phyloP scores from a whole-genome alignment of 2,888 invertebrate genomes.

The Proisotoma minuta region DNA sequence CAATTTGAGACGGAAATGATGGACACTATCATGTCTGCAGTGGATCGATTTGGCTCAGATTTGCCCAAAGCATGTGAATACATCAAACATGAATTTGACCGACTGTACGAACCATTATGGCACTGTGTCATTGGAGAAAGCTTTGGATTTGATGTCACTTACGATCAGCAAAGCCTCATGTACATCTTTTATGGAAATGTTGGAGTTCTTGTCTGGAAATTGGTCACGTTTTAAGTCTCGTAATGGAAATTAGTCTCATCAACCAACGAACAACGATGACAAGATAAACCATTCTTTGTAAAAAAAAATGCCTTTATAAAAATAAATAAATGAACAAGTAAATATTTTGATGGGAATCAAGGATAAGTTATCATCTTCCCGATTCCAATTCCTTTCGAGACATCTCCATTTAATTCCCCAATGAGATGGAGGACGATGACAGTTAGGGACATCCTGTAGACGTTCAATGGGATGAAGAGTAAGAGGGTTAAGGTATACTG shows the following conservation, averaged over 20 bases:
- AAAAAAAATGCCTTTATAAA: too few species aligned
- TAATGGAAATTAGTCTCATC: too few species aligned
- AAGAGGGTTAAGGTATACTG: constrained; percentile 33
- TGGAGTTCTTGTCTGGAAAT: constrained; percentile 37
- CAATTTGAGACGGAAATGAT: constrained; percentile 41
- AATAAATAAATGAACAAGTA: too few species aligned
- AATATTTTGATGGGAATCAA: too few species aligned
- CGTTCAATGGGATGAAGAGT: constrained; percentile 26
- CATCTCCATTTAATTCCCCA: neutral
- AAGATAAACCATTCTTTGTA: too few species aligned
- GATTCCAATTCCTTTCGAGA: neutral
- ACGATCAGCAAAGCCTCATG: constrained; percentile 32
- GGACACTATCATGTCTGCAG: constrained; percentile 39
- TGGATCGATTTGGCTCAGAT: constrained; percentile 38
- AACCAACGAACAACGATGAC: too few species aligned
- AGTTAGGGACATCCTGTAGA: constrained; percentile 8
- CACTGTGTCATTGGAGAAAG: constrained; percentile 31
- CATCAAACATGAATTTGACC: constrained; percentile 36
- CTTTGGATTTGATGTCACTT: constrained; percentile 36
- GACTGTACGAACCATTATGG: constrained; percentile 33
- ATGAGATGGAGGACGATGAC: constrained; percentile 6
- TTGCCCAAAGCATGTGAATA: constrained; percentile 30
- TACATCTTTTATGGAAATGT: constrained; percentile 35
- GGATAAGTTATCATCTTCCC: too few species aligned
- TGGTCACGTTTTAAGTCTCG: neutral